phyloP scores from a whole-genome alignment of 2,888 invertebrate genomes.

The Nemapogon koenigi region DNA sequence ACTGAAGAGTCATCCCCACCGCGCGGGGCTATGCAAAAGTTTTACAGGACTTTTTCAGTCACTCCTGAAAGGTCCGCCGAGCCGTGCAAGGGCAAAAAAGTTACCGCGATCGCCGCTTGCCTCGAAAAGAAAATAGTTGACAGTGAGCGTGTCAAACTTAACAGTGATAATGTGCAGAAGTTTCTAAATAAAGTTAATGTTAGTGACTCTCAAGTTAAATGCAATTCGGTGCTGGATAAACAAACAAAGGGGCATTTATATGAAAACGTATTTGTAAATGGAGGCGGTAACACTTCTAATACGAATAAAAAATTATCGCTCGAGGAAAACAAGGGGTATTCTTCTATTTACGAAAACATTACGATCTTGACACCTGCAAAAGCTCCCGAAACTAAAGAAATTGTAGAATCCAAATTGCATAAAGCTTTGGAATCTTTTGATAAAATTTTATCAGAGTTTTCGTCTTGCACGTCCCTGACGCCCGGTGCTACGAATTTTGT shows the following conservation, averaged over 20 bases:
- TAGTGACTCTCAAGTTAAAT: slow-evolving; percentile 33
- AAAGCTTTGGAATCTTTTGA: slow-evolving; percentile 59
- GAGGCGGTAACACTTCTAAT: slow-evolving; percentile 25
- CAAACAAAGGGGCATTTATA: slow-evolving; percentile 33
- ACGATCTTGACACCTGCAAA: slow-evolving; percentile 31
- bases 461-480: slow-evolving; percentile 31
- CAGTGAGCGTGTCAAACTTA: slow-evolving; percentile 34
- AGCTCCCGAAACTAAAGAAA: slow-evolving; percentile 19
- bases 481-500: slow-evolving; percentile 34
- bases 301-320: slow-evolving; percentile 28
- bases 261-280: slow-evolving; percentile 52
- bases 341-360: slow-evolving; percentile 56
- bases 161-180: slow-evolving; percentile 49
- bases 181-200: slow-evolving; percentile 32
- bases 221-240: slow-evolving; percentile 26
- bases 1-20: slow-evolving; percentile 43
- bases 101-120: slow-evolving; percentile 54
- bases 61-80: slow-evolving; percentile 41
- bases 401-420: slow-evolving; percentile 41
- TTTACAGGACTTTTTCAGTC: slow-evolving; percentile 61
- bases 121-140: slow-evolving; percentile 43
- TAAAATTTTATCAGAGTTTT: slow-evolving; percentile 52
- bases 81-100: slow-evolving; percentile 44
- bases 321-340: slow-evolving; percentile 51
- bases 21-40: slow-evolving; percentile 50